phyloP scores from a whole-genome alignment of 2,888 invertebrate genomes.

The Pseudanteris insignis region DNA sequence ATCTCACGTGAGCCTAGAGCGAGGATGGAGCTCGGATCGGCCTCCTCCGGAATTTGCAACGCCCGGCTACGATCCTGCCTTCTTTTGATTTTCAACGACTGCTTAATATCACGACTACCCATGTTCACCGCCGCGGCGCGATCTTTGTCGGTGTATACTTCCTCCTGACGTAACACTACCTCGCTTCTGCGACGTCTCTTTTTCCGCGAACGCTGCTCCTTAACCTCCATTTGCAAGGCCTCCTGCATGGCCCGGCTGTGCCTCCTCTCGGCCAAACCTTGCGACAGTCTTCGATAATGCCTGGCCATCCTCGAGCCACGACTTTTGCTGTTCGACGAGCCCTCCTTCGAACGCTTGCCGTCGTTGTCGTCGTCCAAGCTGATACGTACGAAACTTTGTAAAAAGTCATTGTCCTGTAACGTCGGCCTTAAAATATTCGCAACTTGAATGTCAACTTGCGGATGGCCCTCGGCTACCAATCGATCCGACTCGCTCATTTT shows the following conservation, averaged over 20 bases:
- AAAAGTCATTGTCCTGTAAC: conserved; percentile 75
- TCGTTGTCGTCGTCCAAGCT: conserved; percentile 70
- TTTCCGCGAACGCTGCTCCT: conserved; percentile 58
- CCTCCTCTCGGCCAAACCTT: conserved; percentile 6
- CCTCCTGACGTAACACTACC: conserved; percentile 69
- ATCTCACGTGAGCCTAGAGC: conserved; percentile 81
- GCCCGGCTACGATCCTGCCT: conserved; percentile 79
- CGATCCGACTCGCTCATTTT: too few relatives aligned
- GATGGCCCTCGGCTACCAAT: background rate
- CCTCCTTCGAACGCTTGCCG: conserved; percentile 32
- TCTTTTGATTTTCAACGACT: conserved; percentile 81
- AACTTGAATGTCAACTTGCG: conserved; percentile 65
- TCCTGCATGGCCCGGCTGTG: conserved; percentile 44
- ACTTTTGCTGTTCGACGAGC: conserved; percentile 3
- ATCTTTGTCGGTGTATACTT: conserved; percentile 89
- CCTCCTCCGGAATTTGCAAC: conserved; percentile 80
- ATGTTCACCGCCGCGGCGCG: conserved; percentile 88
- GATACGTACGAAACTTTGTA: conserved; percentile 82
- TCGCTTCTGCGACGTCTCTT: conserved; percentile 57
- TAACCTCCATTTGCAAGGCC: conserved; percentile 55
- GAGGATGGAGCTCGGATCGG: conserved; percentile 79
- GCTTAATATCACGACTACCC: conserved; percentile 88
- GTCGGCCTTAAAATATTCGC: conserved; percentile 74
- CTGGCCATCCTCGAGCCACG: background rate
- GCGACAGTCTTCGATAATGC: background rate